Conservation (phyloP, 2,113 vertebrate species). For the Charina bottae region DNA sequence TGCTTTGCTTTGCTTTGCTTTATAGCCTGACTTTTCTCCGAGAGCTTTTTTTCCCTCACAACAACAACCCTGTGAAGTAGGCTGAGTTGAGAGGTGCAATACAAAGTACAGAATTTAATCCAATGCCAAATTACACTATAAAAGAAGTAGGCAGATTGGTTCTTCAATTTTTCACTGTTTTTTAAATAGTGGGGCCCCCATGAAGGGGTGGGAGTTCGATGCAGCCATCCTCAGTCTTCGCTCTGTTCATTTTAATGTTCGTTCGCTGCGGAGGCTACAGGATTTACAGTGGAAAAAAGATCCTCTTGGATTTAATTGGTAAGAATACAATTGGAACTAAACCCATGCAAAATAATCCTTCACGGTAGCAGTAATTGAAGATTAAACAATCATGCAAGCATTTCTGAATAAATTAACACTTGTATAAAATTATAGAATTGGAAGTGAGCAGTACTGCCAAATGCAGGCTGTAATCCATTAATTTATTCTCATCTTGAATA, state of each 20-base stretch:
- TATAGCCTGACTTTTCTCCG: background rate
- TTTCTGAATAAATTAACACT: background rate
- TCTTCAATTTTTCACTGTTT: background rate
- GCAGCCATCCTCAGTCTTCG: background rate
- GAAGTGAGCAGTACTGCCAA: too few species aligned
- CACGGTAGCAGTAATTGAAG: background rate
- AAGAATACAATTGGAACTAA: background rate
- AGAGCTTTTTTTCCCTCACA: background rate
- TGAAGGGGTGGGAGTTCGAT: background rate
- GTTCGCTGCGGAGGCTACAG: background rate
- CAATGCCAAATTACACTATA: background rate
- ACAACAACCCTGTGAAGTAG: background rate
- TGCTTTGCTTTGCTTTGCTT: background rate
- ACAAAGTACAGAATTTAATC: background rate
- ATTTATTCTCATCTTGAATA: too few species aligned
- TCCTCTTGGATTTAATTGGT: background rate
- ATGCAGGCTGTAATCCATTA: too few species aligned
- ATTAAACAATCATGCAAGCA: background rate
- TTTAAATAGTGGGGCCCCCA: background rate
- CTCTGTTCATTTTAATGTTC: background rate
- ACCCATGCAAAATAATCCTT: background rate
- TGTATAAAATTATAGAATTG: background rate
- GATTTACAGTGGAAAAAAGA: background rate
- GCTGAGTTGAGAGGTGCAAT: background rate
- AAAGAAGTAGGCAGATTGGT: background rate